Percentiles rank a stretch among this genome's conserved stretches.
Conservation (phyloP, 2,888 invertebrate species). For the Spodoptera littoralis region DNA sequence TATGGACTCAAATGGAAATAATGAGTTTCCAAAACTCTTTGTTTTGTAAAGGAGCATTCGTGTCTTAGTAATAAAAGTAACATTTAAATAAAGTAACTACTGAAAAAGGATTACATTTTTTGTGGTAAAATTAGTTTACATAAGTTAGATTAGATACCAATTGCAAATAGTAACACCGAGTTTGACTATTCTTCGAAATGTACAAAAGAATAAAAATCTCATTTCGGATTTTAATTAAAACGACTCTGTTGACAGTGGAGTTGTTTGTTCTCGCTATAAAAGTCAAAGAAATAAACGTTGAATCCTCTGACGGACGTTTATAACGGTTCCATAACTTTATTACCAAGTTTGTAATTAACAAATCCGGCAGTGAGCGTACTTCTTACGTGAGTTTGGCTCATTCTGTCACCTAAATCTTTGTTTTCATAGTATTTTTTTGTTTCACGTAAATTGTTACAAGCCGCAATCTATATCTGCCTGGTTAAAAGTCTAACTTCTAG, state of each 20-base stretch:
- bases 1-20: too few relatives aligned
- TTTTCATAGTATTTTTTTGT: slow-evolving; percentile 18
- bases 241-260: background rate
- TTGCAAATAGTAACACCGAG: too few relatives aligned
- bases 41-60: too few relatives aligned
- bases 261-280: slow-evolving; percentile 19
- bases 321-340: slow-evolving; percentile 5
- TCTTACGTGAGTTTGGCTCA: background rate
- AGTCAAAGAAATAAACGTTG: slow-evolving; percentile 10
- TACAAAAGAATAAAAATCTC: too few relatives aligned
- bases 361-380: slow-evolving; percentile 21
- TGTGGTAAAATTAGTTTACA: too few relatives aligned
- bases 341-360: slow-evolving; percentile 27
- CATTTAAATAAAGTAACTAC: too few relatives aligned
- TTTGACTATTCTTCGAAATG: too few relatives aligned
- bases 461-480: background rate
- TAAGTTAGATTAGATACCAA: too few relatives aligned
- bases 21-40: too few relatives aligned
- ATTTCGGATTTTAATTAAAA: too few relatives aligned
- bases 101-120: too few relatives aligned
- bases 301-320: slow-evolving; percentile 30
- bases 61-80: too few relatives aligned
- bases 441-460: background rate
- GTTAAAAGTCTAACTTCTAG: background rate
- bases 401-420: slow-evolving; percentile 26